Evolutionary conservation across 2,888 invertebrate genomes (phyloP).

Genomic region (Drosophila birchii): DNA sequence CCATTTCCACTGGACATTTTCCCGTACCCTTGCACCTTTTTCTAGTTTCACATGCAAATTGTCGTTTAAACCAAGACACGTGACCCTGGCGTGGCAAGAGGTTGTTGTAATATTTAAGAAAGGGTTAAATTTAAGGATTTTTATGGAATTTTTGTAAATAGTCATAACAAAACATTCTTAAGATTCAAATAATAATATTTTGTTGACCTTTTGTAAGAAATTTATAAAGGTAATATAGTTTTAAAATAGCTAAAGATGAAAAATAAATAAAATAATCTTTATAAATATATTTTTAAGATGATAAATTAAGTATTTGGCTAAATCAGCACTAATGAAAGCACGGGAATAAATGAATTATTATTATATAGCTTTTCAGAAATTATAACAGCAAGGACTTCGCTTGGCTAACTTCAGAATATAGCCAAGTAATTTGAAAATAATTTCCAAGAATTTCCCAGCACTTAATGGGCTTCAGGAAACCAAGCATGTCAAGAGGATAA

Average conservation of each 20-base stretch:
- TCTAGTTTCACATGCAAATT: conserved; percentile 44
- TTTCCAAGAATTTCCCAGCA: not conserved
- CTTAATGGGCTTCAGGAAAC: conserved; percentile 1
- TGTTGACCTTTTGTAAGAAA: not conserved
- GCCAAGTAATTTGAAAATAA: not conserved
- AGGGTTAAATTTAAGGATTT: not conserved
- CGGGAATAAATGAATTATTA: not conserved
- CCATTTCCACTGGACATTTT: not conserved
- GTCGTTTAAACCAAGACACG: conserved; percentile 49
- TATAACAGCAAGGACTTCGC: not conserved
- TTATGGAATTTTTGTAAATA: not conserved
- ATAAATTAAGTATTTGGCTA: no score
- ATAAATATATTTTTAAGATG: not conserved
- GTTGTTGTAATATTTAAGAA: conserved; percentile 38
- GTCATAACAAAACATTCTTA: no score
- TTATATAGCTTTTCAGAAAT: not conserved
- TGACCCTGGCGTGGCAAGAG: conserved; percentile 35
- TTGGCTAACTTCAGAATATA: not conserved
- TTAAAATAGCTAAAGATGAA: not conserved
- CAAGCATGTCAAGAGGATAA: not conserved
- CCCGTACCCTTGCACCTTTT: not conserved
- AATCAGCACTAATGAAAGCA: no score
- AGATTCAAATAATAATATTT: not conserved
- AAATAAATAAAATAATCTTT: not conserved
- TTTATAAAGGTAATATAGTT: no score